Evolutionary conservation across 1,140 invertebrate genomes (phyloP), one percentile per base, ranked within the genome.

Genomic region (Cherax quadricarinatus): DNA sequence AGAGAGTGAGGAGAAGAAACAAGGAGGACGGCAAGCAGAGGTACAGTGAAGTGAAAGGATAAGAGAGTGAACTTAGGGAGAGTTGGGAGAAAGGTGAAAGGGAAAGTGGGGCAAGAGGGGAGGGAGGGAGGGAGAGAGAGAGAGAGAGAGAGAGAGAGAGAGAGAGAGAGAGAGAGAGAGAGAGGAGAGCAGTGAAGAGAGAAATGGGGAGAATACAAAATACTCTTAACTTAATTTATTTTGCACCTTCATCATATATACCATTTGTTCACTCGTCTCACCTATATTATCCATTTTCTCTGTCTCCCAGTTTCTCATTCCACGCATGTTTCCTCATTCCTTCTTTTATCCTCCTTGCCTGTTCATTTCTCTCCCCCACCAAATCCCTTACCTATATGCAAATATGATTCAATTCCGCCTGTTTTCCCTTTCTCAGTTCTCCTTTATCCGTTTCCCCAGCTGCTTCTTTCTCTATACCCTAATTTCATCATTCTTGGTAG

Each of bases 301-400:
- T 66, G 5, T 30, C n/a, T 75, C n/a, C 12, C 70, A 18, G 30
- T 41, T 41, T 41, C 0, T 41, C 2, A 41, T 41, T 21, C 62
- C 16, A 66, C 62, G 7, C 18, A 66, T 18, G 62, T 66, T 66
- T 21, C 7, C 70, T 30, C 24, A 24, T 75, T 75, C 62, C 16
- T 1, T 16, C 10, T n/a, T 70, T 70, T 70, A 70, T n/a, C 6
- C 70, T 30, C 24, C 24, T n/a, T 75, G n/a, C 24, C 70, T 30
- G 7, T 57, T 0, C 24, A 6, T 66, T 12, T 75, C 70, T 75
- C 70, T 75, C n/a, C 70, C n/a, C 70, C 70, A 14, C 24, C 18
- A 24, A 75, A 75, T 75, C 70, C 70, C 21, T 75, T 75, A 75
- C 24, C 70, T 75, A 24, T 12, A 75, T 75, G 70, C 70, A 75